Conservation (phyloP, 2,797 vertebrate species). For the Ceyx erithaca region DNA sequence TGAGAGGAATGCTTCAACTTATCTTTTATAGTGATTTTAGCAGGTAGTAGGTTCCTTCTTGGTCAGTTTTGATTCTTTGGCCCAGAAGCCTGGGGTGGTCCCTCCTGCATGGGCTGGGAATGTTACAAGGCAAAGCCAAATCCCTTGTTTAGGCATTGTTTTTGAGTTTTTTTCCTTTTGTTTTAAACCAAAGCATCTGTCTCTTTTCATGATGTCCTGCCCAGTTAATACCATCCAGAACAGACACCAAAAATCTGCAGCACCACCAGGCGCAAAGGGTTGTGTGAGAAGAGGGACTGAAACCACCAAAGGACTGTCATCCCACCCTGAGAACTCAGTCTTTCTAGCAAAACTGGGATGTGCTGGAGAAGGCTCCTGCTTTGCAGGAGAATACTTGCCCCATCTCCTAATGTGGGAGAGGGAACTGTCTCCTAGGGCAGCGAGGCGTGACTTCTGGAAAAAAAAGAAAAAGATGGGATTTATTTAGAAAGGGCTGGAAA, state of each 20-base stretch:
- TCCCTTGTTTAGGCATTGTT: background rate
- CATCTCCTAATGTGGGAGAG: background rate
- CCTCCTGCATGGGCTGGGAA: background rate
- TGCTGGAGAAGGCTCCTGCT: background rate
- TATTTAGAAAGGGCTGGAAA: background rate
- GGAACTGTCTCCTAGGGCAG: background rate
- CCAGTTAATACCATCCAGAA: background rate
- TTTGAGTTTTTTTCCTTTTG: background rate
- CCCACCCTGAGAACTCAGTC: background rate
- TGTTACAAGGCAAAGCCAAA: background rate
- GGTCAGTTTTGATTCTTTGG: background rate
- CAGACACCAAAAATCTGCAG: slow-evolving; percentile 26
- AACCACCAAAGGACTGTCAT: background rate
- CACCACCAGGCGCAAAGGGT: background rate
- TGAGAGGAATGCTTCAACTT: background rate
- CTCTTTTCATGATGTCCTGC: slow-evolving; percentile 17
- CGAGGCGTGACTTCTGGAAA: background rate
- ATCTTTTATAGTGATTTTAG: background rate
- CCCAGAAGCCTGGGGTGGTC: background rate
- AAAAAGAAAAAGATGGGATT: background rate
- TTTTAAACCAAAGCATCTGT: slow-evolving; percentile 33
- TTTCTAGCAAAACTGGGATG: background rate
- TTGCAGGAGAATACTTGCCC: background rate
- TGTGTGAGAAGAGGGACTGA: background rate
- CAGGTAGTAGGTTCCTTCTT: background rate